Evolutionary conservation across 2,888 invertebrate species (phyloP).

Genomic region (Chelonus formosanus): DNA sequence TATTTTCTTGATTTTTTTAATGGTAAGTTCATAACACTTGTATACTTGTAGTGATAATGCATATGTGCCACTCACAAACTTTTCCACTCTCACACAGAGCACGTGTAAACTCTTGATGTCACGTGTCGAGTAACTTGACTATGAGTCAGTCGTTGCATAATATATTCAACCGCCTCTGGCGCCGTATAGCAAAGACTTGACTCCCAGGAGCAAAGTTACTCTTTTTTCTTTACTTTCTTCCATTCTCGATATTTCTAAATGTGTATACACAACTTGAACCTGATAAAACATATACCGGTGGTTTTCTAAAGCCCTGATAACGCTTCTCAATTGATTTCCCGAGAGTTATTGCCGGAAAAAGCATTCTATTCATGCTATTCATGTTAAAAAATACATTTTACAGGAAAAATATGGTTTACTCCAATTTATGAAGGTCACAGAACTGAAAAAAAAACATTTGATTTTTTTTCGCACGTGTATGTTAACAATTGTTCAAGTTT

Average conservation of each 20-base stretch:
- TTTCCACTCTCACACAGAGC: constrained; percentile 7
- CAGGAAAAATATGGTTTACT: too few species aligned
- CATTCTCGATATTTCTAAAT: constrained; percentile 7
- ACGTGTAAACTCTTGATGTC: constrained; percentile 21
- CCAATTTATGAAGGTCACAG: too few species aligned
- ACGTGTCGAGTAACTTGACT: constrained; percentile 16
- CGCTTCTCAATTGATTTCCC: constrained; percentile 14
- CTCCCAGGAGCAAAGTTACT: neutral
- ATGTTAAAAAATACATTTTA: too few species aligned
- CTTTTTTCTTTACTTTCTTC: constrained; percentile 8
- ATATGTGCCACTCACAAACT: constrained; percentile 15
- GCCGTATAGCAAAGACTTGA: neutral
- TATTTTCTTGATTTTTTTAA: constrained; percentile 9
- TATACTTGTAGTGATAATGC: constrained; percentile 9
- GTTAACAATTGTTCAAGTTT: too few species aligned
- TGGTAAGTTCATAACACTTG: neutral
- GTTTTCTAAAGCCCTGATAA: neutral
- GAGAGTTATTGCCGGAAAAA: neutral
- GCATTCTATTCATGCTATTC: neutral
- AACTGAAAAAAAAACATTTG: too few species aligned
- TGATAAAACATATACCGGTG: constrained; percentile 7
- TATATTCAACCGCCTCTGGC: constrained; percentile 17
- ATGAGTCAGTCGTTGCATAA: constrained; percentile 18
- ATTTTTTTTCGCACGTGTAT: too few species aligned
- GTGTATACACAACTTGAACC: constrained; percentile 3